phyloP scores from a whole-genome alignment of 2,888 invertebrate species.

The Bembecia ichneumoniformis region DNA sequence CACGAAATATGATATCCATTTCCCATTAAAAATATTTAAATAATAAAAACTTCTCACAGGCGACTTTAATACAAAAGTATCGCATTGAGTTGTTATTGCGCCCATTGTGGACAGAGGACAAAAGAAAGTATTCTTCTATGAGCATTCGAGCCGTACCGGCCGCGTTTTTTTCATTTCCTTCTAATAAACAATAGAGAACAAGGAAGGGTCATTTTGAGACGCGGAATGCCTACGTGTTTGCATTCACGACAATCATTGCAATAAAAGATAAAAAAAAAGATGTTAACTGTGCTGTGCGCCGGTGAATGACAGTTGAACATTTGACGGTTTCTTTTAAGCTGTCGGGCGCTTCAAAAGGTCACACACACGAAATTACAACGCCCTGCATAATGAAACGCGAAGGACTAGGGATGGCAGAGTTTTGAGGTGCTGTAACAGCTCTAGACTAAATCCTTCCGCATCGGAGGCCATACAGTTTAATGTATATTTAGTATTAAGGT shows the following conservation, averaged over 20 bases:
- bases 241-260: background rate
- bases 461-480: no score
- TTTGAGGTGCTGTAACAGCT: no score
- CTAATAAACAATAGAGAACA: conserved; percentile 3
- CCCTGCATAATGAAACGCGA: no score
- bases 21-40: background rate
- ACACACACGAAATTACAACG: no score
- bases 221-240: background rate
- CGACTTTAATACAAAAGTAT: background rate
- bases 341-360: no score
- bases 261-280: background rate
- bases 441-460: no score
- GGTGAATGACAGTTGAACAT: no score
- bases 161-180: conserved; percentile 6
- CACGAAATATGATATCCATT: background rate
- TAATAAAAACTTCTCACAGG: background rate
- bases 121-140: background rate
- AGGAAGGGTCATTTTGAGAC: conserved; percentile 1
- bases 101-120: conserved; percentile 1
- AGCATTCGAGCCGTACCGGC: background rate
- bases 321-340: no score
- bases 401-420: no score
- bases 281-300: background rate
- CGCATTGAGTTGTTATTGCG: conserved; percentile 1
- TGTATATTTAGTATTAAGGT: no score